Evolutionary conservation across 2,797 vertebrate genomes (phyloP).

Genomic region (Pseudomugil gertrudae): DNA sequence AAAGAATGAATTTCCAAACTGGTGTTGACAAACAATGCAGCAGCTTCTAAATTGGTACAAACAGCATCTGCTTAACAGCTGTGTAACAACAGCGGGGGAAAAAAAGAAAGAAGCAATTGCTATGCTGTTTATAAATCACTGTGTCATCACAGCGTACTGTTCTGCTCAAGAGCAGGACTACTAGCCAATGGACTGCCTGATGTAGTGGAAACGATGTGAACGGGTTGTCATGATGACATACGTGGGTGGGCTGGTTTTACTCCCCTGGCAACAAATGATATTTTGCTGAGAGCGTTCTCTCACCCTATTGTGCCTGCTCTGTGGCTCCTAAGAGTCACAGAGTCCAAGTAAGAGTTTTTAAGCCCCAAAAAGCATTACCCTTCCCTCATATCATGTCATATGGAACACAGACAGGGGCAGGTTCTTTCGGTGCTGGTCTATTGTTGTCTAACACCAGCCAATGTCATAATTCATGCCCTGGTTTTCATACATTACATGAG

Average conservation of each 20-base stretch:
- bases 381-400: conserved; percentile 32
- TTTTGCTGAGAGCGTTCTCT: conserved; percentile 55
- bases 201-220: conserved; percentile 68
- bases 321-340: conserved; percentile 48
- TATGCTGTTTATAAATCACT: conserved; percentile 76
- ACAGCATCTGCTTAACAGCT: conserved; percentile 84
- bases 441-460: conserved; percentile 28
- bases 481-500: conserved; percentile 42
- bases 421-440: conserved; percentile 32
- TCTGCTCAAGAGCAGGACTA: conserved; percentile 64
- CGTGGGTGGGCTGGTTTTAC: conserved; percentile 54
- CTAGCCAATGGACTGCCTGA: conserved; percentile 70
- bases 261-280: conserved; percentile 47
- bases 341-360: conserved; percentile 21
- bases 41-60: conserved; percentile 81
- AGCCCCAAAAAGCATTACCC: conserved; percentile 27
- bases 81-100: conserved; percentile 71
- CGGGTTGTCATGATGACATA: conserved; percentile 67
- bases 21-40: conserved; percentile 82
- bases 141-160: conserved; percentile 67
- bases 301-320: conserved; percentile 39
- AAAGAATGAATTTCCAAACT: conserved; percentile 81
- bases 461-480: conserved; percentile 39
- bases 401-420: conserved; percentile 16
- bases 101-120: conserved; percentile 62